These are phyloP conservation scores for Iselma pallidipennis DNA, from an alignment of 2,888 invertebrate species.

Conservation along the genomic window DNA sequence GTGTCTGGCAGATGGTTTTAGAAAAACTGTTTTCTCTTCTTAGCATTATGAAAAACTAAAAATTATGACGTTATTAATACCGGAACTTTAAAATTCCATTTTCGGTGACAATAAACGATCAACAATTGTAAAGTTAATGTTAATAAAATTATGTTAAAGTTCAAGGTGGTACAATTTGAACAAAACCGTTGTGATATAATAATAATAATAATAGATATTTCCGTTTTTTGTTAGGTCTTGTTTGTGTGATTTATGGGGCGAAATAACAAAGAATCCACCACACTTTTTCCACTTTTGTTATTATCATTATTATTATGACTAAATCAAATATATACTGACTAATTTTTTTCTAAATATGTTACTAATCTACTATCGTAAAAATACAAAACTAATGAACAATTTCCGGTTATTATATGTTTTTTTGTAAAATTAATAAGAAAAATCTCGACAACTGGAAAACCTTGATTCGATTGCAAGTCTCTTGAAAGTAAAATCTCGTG, in stretches of 20 bases:
- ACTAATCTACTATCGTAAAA: neutral
- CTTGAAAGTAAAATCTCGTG: neutral
- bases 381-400: neutral
- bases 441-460: neutral
- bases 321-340: no score
- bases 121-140: neutral
- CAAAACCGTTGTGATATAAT: no score
- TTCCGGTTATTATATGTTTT: neutral
- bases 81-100: neutral
- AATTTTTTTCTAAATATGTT: neutral
- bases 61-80: neutral
- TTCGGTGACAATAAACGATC: neutral
- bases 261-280: no score
- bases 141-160: neutral
- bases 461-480: neutral
- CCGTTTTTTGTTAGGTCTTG: neutral
- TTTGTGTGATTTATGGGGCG: neutral
- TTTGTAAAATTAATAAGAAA: neutral
- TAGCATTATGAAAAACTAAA: neutral
- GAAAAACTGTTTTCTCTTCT: neutral
- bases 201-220: no score
- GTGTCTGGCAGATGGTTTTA: slow-evolving; percentile 5
- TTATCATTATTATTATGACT: no score
- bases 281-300: no score
- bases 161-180: neutral